Evolutionary conservation across 2,113 vertebrate species (phyloP), one percentile per base, ranked within the genome.

Genomic region (Halichoerus grypus): DNA sequence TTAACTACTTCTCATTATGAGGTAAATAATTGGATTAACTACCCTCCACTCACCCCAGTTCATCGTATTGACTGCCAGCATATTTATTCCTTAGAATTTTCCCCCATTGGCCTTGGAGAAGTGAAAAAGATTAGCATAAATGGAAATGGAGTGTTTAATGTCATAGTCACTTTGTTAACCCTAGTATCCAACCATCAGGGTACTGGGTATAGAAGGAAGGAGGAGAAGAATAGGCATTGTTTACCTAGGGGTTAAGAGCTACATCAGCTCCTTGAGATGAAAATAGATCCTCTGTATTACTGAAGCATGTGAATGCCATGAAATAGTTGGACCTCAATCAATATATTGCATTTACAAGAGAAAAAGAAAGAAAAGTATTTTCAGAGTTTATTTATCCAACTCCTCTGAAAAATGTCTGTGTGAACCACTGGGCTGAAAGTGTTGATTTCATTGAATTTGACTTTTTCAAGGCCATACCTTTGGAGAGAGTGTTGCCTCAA

Each of bases 261-360:
- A 72, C 92, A 88, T 87, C 91, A 93, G 82, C 65, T 94, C 61
- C 69, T 97, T 87, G 92, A 98, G 93, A 98, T 98, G 95, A 97
- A 95, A 97, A 95, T 94, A 98, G 98, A 98, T 98, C 96, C 94
- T 98, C 90, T 91, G 95, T 97, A 95, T 98, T 98, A 98, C 69
- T 98, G 97, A 98, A 98, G 95, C 12, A 61, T 98, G 97, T 79
- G 95, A 98, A 98, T 67, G 82, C 95, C 85, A 95, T 98, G 95
- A 97, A 98, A 97, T 96, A 97, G 93, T 33, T 88, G 94, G 96
- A 76, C 53, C 51, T 89, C 97, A 98, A 98, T 99, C 98, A 98
- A 98, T 98, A 98, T 80, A 96, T 97, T 98, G 91, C 96, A 97
- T 98, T 98, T 98, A 95, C 28, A 97, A 96, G 57, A 96, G 84